Conservation (phyloP, 2,888 invertebrate species). For the Unio delphinus region DNA sequence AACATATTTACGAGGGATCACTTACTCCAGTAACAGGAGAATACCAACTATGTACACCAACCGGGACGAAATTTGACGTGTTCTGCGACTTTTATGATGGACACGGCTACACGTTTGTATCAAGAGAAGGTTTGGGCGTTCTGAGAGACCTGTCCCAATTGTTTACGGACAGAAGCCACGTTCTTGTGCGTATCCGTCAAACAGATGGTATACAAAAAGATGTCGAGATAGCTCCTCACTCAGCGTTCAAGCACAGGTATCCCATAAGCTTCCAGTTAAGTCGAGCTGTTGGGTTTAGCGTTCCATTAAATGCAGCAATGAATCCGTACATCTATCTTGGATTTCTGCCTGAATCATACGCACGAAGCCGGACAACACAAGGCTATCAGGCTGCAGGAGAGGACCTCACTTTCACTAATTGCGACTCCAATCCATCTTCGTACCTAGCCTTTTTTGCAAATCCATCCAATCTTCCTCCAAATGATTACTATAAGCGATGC, state of each 20-base stretch:
- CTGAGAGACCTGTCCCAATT: neutral
- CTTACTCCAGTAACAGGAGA: neutral
- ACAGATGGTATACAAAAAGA: constrained; percentile 2
- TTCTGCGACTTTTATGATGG: constrained; percentile 6
- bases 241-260: constrained; percentile 1
- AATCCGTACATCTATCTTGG: constrained; percentile 5
- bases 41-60: neutral
- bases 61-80: neutral
- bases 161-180: constrained; percentile 3
- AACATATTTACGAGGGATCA: neutral
- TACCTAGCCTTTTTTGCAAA: constrained; percentile 3
- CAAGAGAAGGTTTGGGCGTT: constrained; percentile 1
- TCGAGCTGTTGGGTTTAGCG: neutral
- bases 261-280: neutral
- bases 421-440: constrained; percentile 5
- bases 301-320: neutral
- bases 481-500: neutral
- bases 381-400: constrained; percentile 5
- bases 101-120: constrained; percentile 1
- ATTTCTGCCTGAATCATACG: neutral
- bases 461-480: neutral
- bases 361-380: neutral
- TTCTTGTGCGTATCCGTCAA: neutral
- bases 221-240: constrained; percentile 4
- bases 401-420: constrained; percentile 3